Evolutionary conservation across 2,113 vertebrate genomes (phyloP), one percentile per base, ranked within the genome.

Genomic region (Corythoichthys haematopterus): DNA sequence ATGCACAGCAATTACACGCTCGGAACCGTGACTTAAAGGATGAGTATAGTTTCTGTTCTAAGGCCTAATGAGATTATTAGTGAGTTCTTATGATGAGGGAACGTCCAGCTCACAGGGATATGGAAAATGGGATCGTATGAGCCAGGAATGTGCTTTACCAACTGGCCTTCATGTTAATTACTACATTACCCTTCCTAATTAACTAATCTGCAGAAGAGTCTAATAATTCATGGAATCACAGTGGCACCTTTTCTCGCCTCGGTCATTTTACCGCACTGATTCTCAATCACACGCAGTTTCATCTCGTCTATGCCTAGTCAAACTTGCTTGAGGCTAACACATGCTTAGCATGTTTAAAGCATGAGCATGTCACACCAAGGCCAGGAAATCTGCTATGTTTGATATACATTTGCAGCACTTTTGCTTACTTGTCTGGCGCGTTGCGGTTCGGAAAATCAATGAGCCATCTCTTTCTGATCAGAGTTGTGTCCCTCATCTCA

Each of bases 41-140:
- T 79, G 81, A 86, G 82, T 70, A 72, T 84, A 84, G 74, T 85
- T 88, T 85, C 84, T 87, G 83, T 79, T 83, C 74, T 79, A 62
- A 77, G 71, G 76, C 65, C 77, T 87, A 90, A 89, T 90, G 76
- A 85, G 87, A 90, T 90, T 90, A 90, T 91, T 89, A 89, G 77
- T 58, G 69, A 83, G 67, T 73, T 80, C 79, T 75, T 74, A 72
- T 68, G 64, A 85, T 72, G 70, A 72, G 65, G 59, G 66, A 84
- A 75, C 78, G 75, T 71, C 46, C 69, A 62, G 63, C 76, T 72
- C 69, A 52, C 36, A 56, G 65, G 75, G 77, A 79, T 74, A 70
- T 51, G 66, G 51, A 75, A 72, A 70, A 74, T 65, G 75, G 73
- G 76, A 80, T 88, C 86, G 79, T 69, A 67, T 47, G 67, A 85